A percentile compares a stretch with the other conserved stretches of the same genome.
phyloP scores from a whole-genome alignment of 2,113 vertebrate genomes.

The Semnornis frantzii region DNA sequence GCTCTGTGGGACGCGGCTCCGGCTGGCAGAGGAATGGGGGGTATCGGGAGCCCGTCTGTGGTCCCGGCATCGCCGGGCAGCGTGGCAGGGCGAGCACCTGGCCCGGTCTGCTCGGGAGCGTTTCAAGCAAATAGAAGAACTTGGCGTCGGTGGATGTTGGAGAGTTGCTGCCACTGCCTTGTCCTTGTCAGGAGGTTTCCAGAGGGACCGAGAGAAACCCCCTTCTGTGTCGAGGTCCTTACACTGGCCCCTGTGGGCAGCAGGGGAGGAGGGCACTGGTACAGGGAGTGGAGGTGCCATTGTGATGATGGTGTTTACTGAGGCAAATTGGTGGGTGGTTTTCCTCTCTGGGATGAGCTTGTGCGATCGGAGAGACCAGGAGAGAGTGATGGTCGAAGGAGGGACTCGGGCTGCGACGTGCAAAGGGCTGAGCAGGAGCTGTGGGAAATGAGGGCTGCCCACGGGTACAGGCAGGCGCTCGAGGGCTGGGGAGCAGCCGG shows the following conservation, averaged over 20 bases:
- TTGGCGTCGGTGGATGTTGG: neutral
- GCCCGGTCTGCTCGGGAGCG: neutral
- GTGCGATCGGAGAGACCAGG: neutral
- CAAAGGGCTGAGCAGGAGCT: neutral
- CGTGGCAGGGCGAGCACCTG: neutral
- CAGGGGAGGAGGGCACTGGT: neutral
- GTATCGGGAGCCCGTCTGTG: neutral
- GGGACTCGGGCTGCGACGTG: neutral
- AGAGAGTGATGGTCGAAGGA: accelerated
- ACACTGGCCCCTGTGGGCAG: neutral
- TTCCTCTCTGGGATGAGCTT: accelerated
- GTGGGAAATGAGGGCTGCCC: neutral
- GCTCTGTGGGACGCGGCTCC: neutral
- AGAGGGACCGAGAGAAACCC: neutral
- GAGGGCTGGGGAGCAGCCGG: neutral
- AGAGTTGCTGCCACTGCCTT: neutral
- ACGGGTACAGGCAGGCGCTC: neutral
- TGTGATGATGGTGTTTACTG: neutral
- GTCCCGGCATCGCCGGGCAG: neutral
- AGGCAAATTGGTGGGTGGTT: neutral
- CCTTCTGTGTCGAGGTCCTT: neutral
- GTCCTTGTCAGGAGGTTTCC: neutral
- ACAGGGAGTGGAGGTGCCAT: accelerated
- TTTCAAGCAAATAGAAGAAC: neutral
- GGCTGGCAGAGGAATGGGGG: neutral